phyloP scores from a whole-genome alignment of 2,797 vertebrate genomes.

The Alauda arvensis region DNA sequence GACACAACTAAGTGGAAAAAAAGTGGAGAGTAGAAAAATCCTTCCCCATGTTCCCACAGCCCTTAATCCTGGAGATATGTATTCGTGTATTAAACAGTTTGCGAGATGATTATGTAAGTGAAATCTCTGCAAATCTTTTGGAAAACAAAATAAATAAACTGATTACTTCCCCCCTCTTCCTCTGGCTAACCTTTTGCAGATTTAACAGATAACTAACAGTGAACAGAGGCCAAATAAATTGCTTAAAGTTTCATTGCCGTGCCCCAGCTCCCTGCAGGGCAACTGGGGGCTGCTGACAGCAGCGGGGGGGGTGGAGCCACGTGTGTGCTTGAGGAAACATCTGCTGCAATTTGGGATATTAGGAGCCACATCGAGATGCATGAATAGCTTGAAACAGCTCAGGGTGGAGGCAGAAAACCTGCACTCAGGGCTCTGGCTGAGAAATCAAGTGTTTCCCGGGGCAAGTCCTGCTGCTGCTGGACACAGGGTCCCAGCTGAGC shows the following conservation, averaged over 20 bases:
- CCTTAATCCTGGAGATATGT: constrained; percentile 44
- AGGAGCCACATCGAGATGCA: neutral
- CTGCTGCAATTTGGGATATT: neutral
- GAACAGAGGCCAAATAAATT: neutral
- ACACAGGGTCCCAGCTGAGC: neutral
- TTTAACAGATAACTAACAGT: neutral
- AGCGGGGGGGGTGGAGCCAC: neutral
- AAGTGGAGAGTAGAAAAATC: neutral
- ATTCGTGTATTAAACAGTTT: constrained; percentile 18
- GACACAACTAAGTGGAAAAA: neutral
- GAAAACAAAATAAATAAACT: neutral
- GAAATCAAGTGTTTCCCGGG: neutral
- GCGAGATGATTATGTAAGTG: constrained; percentile 17
- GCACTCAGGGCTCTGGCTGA: neutral
- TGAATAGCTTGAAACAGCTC: neutral
- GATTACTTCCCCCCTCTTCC: neutral
- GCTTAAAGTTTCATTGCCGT: neutral
- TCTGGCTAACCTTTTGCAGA: constrained; percentile 16
- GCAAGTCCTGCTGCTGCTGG: neutral
- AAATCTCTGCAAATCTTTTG: constrained; percentile 54
- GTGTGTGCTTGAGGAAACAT: neutral
- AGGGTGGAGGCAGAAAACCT: neutral
- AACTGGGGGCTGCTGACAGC: fast-evolving
- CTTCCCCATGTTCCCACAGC: neutral
- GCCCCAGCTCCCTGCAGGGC: neutral